A percentile compares a stretch with the other conserved stretches of the same genome.
These are phyloP conservation scores for Plumapathes pennacea DNA, from an alignment of 92 coral and sea anemone genomes.

Conservation along the genomic window DNA sequence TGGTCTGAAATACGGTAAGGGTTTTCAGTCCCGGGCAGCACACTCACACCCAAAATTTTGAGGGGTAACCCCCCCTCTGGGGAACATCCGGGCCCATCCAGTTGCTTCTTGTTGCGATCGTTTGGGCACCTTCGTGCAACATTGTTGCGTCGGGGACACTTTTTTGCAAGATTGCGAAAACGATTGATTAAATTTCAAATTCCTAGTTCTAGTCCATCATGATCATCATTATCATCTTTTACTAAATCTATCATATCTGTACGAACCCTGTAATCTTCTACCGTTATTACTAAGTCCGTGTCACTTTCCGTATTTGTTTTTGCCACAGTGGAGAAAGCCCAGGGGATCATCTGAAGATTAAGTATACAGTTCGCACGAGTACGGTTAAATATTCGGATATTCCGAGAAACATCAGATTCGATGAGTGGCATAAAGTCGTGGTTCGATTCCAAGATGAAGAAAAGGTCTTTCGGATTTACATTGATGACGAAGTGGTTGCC, in stretches of 20 bases:
- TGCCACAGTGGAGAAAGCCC: background rate
- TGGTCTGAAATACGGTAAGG: no score
- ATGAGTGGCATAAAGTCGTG: slow-evolving; percentile 54
- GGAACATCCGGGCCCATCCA: no score
- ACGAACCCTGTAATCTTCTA: background rate
- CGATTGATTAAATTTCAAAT: background rate
- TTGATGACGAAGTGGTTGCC: slow-evolving; percentile 45
- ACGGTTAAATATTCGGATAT: background rate
- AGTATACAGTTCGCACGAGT: slow-evolving; percentile 14
- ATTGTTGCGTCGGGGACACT: no score
- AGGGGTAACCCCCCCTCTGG: no score
- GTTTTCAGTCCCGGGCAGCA: no score
- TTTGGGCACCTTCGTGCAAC: no score
- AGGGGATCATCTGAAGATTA: slow-evolving; percentile 22
- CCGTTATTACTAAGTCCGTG: background rate
- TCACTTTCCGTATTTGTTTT: background rate
- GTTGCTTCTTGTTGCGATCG: no score
- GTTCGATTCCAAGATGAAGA: slow-evolving; percentile 62
- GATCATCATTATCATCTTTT: no score
- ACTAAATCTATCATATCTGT: background rate
- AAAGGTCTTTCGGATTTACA: slow-evolving; percentile 29
- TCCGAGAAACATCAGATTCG: slow-evolving; percentile 1
- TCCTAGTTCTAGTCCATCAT: no score
- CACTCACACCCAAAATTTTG: no score
- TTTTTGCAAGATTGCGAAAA: background rate